These are phyloP conservation scores for Sitta carolinensis DNA, from an alignment of 2,797 vertebrate species.

Conservation along the genomic window DNA sequence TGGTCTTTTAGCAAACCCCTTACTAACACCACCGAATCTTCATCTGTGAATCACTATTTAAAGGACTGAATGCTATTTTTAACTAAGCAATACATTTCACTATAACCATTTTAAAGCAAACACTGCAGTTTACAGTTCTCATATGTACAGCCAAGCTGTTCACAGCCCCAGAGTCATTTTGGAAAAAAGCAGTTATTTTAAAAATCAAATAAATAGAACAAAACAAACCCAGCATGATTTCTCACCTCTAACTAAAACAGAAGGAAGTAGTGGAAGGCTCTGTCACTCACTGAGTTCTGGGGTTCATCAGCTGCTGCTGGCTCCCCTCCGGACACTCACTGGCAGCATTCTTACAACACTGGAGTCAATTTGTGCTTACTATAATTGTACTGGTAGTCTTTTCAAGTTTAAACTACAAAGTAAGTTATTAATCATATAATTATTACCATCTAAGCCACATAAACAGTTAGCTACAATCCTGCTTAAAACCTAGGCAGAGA, in stretches of 20 bases:
- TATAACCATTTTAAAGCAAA: background rate
- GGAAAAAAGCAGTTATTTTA: background rate
- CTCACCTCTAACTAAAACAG: background rate
- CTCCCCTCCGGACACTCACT: rapidly evolving
- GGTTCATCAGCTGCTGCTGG: background rate
- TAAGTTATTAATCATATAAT: background rate
- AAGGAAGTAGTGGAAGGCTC: background rate
- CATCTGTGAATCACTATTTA: background rate
- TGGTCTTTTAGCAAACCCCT: background rate
- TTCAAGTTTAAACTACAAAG: background rate
- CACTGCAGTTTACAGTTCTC: background rate
- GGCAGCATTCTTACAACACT: background rate
- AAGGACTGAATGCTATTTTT: background rate
- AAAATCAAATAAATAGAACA: background rate
- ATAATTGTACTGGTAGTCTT: background rate
- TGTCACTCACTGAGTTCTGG: background rate
- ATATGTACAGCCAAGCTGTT: background rate
- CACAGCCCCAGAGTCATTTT: background rate
- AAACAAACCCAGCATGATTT: background rate
- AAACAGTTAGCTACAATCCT: background rate
- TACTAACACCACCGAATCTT: background rate
- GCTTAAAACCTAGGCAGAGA: background rate
- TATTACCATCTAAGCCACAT: background rate
- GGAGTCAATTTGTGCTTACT: background rate
- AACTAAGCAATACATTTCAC: background rate